These are phyloP conservation scores for Pimephales promelas DNA, from an alignment of 2,113 vertebrate genomes.

Conservation along the genomic window DNA sequence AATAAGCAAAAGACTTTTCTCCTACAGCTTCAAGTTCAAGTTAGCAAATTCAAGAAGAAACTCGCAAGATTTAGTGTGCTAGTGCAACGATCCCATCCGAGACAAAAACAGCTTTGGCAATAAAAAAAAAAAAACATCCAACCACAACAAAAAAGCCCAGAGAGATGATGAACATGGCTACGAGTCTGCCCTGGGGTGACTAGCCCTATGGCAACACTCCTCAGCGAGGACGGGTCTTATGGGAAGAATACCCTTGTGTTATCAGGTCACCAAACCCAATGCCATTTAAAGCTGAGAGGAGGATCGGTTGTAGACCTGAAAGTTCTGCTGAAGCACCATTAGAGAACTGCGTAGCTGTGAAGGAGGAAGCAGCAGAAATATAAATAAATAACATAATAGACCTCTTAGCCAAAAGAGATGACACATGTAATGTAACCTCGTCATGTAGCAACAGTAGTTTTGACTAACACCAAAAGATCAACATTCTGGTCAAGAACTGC, in stretches of 20 bases:
- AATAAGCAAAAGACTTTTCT: not conserved
- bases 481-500: not conserved
- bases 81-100: not conserved
- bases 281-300: constrained; percentile 59
- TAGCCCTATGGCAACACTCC: constrained; percentile 44
- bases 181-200: constrained; percentile 38
- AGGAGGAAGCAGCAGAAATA: constrained; percentile 53
- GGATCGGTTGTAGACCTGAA: constrained; percentile 83
- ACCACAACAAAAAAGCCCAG: constrained; percentile 12
- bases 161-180: constrained; percentile 36
- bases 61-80: not conserved
- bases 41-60: not conserved
- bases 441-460: not conserved
- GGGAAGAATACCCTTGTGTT: constrained; percentile 37
- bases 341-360: constrained; percentile 88
- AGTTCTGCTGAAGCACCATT: constrained; percentile 87
- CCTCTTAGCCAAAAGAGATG: not conserved
- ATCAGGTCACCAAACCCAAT: not conserved
- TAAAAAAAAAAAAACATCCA: constrained; percentile 32
- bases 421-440: not conserved
- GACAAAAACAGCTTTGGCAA: constrained; percentile 3
- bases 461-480: not conserved
- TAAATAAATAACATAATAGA: not conserved
- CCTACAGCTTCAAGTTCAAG: not conserved
- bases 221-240: constrained; percentile 49